Percentiles rank a stretch among this genome's conserved stretches.
phyloP scores from a whole-genome alignment of 2,113 vertebrate genomes.

The Grallaria varia region DNA sequence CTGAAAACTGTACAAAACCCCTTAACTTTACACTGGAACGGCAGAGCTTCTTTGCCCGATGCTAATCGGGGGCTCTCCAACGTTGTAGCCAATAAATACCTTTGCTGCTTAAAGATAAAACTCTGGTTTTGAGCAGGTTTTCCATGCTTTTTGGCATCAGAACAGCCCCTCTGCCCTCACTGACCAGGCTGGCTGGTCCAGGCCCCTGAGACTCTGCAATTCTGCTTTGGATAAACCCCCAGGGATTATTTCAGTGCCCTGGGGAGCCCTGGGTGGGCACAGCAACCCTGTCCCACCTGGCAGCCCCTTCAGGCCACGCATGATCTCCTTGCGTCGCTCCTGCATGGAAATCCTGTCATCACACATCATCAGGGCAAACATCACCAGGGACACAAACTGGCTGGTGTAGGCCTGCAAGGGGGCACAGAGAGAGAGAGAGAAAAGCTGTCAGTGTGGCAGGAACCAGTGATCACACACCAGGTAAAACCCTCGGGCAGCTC shows the following conservation, averaged over 20 bases:
- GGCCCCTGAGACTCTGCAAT: neutral
- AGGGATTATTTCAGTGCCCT: neutral
- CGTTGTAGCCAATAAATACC: no score
- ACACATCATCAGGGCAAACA: conserved; percentile 98
- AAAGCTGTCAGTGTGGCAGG: neutral
- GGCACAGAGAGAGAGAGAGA: neutral
- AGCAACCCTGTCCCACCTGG: conserved; percentile 78
- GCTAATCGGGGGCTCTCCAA: no score
- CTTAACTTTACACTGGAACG: no score
- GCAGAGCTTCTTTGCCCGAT: no score
- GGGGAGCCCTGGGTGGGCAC: neutral
- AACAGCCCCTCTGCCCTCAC: no score
- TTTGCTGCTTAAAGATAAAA: no score
- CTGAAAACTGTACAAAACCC: no score
- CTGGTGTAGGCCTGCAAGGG: conserved; percentile 89
- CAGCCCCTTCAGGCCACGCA: conserved; percentile 88
- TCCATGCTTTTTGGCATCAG: no score
- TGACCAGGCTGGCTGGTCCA: neutral
- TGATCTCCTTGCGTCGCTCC: conserved; percentile 92
- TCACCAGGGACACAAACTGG: conserved; percentile 95
- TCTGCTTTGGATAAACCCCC: neutral
- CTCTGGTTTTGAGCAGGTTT: no score
- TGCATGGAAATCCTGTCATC: conserved; percentile 97
- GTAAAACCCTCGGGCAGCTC: neutral
- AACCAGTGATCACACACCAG: neutral